phyloP scores from a whole-genome alignment of 2,797 vertebrate genomes.

The Apogon hyalosoma region DNA sequence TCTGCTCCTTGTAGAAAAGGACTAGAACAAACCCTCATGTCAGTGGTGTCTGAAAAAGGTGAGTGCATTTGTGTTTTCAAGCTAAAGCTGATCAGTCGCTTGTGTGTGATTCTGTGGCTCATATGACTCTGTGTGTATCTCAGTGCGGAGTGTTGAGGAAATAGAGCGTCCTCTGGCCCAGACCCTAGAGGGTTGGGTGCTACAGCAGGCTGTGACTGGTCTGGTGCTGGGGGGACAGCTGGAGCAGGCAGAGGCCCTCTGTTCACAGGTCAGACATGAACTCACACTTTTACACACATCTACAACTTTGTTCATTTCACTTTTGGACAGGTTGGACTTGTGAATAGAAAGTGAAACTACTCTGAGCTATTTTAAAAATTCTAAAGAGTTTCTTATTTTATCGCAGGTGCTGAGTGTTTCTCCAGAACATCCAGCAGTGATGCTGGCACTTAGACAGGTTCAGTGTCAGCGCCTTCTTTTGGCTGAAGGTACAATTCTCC shows the following conservation, averaged over 20 bases:
- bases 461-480: slow-evolving; percentile 90
- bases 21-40: slow-evolving; percentile 85
- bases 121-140: slow-evolving; percentile 40
- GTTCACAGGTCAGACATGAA: slow-evolving; percentile 87
- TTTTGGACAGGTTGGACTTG: neutral
- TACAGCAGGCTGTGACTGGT: slow-evolving; percentile 90
- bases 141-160: slow-evolving; percentile 84
- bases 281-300: neutral
- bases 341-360: neutral
- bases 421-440: slow-evolving; percentile 88
- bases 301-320: neutral
- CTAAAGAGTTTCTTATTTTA: neutral
- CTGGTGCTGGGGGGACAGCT: slow-evolving; percentile 87
- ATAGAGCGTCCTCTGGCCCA: slow-evolving; percentile 82
- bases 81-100: neutral
- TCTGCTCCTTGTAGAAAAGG: slow-evolving; percentile 76
- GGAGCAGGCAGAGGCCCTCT: slow-evolving; percentile 91
- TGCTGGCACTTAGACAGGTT: slow-evolving; percentile 91
- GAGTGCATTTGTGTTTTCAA: neutral
- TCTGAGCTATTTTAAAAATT: neutral
- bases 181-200: slow-evolving; percentile 90
- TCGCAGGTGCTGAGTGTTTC: slow-evolving; percentile 88
- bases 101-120: neutral
- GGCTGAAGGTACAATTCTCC: slow-evolving; percentile 81
- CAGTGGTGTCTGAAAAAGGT: slow-evolving; percentile 92